phyloP scores from a whole-genome alignment of 2,888 invertebrate genomes.

The Mellilla xanthometata region DNA sequence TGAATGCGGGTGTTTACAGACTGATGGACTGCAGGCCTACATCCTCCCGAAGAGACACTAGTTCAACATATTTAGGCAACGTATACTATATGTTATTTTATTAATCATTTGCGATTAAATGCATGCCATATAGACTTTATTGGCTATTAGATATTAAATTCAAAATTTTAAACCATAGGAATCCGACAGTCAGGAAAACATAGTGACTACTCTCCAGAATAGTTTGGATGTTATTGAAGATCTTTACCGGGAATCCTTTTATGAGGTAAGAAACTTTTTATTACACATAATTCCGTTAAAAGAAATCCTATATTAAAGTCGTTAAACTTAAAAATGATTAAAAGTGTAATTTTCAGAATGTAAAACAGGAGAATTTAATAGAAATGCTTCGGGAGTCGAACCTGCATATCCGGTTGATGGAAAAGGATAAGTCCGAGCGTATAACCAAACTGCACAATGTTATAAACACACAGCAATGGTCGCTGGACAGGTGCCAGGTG shows the following conservation, averaged over 20 bases:
- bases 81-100: too few species aligned
- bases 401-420: slow-evolving; percentile 55
- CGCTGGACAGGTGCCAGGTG: slow-evolving; percentile 59
- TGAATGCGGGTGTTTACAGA: too few species aligned
- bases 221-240: slow-evolving; percentile 65
- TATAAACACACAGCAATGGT: slow-evolving; percentile 52
- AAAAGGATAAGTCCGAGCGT: slow-evolving; percentile 50
- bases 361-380: slow-evolving; percentile 66
- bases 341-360: slow-evolving; percentile 47
- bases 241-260: slow-evolving; percentile 69
- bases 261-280: slow-evolving; percentile 66
- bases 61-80: too few species aligned
- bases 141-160: not conserved
- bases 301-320: too few species aligned
- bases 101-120: too few species aligned
- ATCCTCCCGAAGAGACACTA: too few species aligned
- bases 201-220: slow-evolving; percentile 55
- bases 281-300: too few species aligned
- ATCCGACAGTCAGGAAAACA: slow-evolving; percentile 43
- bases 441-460: slow-evolving; percentile 49
- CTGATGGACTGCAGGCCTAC: too few species aligned
- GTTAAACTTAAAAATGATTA: not conserved
- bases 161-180: slow-evolving; percentile 45
- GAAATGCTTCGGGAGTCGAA: slow-evolving; percentile 60
- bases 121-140: not conserved